Evolutionary conservation across 2,888 invertebrate genomes (phyloP).

Genomic region (Drosophila lacicola): DNA sequence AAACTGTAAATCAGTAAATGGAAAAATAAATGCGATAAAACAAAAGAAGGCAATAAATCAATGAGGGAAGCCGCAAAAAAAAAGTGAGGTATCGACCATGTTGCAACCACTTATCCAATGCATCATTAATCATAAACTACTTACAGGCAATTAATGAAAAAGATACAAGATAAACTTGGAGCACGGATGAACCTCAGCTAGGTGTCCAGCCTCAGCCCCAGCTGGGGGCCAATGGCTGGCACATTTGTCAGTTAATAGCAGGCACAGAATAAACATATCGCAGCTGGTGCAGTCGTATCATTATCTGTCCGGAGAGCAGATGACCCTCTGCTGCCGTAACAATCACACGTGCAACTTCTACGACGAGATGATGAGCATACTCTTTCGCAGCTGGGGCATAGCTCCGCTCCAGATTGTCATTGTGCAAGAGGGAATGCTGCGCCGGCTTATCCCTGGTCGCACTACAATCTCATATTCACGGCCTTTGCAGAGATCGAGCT

Average conservation of each 20-base stretch:
- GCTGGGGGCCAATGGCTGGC: not conserved
- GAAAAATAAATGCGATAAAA: not conserved
- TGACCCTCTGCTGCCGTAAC: slow-evolving; percentile 63
- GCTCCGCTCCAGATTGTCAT: slow-evolving; percentile 68
- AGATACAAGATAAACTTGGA: slow-evolving; percentile 3
- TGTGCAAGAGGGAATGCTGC: slow-evolving; percentile 32
- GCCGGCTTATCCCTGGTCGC: slow-evolving; percentile 48
- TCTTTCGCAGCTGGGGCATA: slow-evolving; percentile 65
- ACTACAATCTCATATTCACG: slow-evolving; percentile 67
- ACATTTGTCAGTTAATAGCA: slow-evolving; percentile 1
- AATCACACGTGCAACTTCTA: slow-evolving; percentile 69
- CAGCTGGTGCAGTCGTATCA: slow-evolving; percentile 56
- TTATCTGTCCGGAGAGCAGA: slow-evolving; percentile 60
- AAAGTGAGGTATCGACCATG: not conserved
- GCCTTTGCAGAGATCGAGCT: slow-evolving; percentile 73
- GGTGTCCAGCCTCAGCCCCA: not conserved
- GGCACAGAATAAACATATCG: slow-evolving; percentile 65
- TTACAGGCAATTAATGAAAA: slow-evolving; percentile 4
- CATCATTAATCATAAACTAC: slow-evolving; percentile 12
- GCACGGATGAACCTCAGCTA: not conserved
- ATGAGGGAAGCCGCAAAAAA: not conserved
- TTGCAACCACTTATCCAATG: not conserved
- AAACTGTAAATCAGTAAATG: slow-evolving; percentile 2
- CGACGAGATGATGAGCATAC: slow-evolving; percentile 64
- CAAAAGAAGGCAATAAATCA: not conserved